phyloP scores from a whole-genome alignment of 2,113 vertebrate genomes.

The Patagioenas fasciata region DNA sequence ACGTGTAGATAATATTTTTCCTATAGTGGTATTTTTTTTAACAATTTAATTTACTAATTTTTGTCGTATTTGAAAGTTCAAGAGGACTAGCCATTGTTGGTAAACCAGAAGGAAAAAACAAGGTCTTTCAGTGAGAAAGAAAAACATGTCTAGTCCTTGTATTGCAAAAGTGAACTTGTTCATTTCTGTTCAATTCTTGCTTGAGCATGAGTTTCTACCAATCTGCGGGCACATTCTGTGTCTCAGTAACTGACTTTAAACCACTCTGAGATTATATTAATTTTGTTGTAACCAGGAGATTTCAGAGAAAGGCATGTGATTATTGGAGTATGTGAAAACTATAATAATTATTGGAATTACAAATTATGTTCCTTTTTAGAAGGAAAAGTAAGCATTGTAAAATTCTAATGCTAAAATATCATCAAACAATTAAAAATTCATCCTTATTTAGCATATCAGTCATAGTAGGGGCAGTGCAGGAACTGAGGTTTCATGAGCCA shows the following conservation, averaged over 20 bases:
- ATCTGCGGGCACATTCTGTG: background rate
- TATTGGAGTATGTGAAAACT: background rate
- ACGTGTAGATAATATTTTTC: background rate
- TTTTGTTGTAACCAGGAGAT: background rate
- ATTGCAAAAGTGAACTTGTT: background rate
- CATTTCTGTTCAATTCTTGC: background rate
- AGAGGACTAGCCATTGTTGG: background rate
- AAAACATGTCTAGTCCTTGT: background rate
- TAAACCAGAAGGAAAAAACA: background rate
- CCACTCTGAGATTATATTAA: background rate
- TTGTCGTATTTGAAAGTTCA: background rate
- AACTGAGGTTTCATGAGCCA: fast-evolving
- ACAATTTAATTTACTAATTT: background rate
- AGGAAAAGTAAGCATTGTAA: background rate
- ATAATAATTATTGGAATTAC: background rate
- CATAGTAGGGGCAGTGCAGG: background rate
- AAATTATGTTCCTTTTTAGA: background rate
- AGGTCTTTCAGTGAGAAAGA: background rate
- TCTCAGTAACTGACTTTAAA: background rate
- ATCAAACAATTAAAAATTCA: background rate
- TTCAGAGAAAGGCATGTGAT: background rate
- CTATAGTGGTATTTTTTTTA: background rate
- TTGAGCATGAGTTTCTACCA: background rate
- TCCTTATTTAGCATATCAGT: background rate
- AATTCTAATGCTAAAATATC: background rate